A percentile compares a stretch with the other conserved stretches of the same genome.
phyloP scores from a whole-genome alignment of 2,888 invertebrate species.

The Caenorhabditis wallacei region DNA sequence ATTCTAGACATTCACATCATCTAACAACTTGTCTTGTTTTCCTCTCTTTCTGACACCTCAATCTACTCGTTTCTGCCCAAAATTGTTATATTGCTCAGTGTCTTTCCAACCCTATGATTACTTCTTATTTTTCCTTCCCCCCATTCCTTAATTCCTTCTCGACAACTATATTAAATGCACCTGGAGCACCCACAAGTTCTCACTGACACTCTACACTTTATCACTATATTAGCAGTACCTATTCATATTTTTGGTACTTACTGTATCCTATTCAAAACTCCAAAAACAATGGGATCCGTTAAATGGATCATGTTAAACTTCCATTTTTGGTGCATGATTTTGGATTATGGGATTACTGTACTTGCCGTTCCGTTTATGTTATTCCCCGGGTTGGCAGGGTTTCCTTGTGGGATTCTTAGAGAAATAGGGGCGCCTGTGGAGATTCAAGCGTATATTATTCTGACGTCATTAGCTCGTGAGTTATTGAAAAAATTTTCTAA shows the following conservation, averaged over 20 bases:
- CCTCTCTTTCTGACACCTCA: no score
- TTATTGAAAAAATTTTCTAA: not conserved
- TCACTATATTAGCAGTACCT: conserved; percentile 7
- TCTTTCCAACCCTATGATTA: not conserved
- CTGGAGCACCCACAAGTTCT: conserved; percentile 83
- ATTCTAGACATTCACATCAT: no score
- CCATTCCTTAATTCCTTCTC: not conserved
- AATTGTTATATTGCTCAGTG: no score
- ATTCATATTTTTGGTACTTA: conserved; percentile 29
- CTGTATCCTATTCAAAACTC: conserved; percentile 38
- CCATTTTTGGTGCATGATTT: conserved; percentile 18
- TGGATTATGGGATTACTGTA: conserved; percentile 9
- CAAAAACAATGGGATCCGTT: conserved; percentile 28
- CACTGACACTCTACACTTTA: conserved; percentile 6
- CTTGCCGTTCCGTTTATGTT: conserved; percentile 10
- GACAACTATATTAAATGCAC: conserved; percentile 1
- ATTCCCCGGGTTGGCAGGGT: conserved; percentile 15
- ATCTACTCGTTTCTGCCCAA: no score
- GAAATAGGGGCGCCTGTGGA: not conserved
- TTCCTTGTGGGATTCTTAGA: not conserved
- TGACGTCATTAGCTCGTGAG: conserved; percentile 8
- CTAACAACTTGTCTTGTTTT: no score
- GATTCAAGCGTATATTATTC: not conserved
- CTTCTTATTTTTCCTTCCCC: conserved; percentile 2
- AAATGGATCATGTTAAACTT: conserved; percentile 41